Evolutionary conservation across 1,140 invertebrate genomes (phyloP), one percentile per base, ranked within the genome.

Genomic region (Philaenus spumarius): DNA sequence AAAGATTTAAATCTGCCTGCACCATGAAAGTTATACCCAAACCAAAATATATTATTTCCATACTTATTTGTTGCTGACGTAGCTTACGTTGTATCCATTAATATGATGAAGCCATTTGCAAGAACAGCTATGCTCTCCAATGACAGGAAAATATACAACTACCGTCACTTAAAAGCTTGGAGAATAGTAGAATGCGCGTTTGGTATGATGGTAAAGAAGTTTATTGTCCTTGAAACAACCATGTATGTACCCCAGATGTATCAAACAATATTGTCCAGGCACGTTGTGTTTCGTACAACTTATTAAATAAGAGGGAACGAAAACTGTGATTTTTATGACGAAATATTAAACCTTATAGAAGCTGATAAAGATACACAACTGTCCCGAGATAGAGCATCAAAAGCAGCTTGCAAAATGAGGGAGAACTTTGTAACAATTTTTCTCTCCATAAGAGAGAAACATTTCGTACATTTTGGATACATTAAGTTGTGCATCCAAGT

Each of bases 71-170:
- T 51, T 15, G 48, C 48, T 51, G 48, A 51, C 15, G 23, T 35
- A 35, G 48, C 48, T 26, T 81, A 79, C 68, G 66, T 72, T 26
- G 46, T 80, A 37, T 64, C 58, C 61, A 34, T 40, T 55, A 58
- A 74, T 55, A 40, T 78, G 19, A n/a, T n/a, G n/a, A n/a, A n/a
- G n/a, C n/a, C n/a, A n/a, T n/a, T n/a, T n/a, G n/a, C n/a, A n/a
- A n/a, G 72, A 78, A 69, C 75, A 76, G 55, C 76, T 75, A 20
- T 79, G 70, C 64, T 56, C 69, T 48, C 68, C 68, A 47, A 59
- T 67, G 20, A 65, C 68, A 51, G 6, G 30, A 61, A 57, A 73
- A n/a, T 58, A 55, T 40, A 59, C 63, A 47, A 59, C 58, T 58
- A 52, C 70, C 69, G 60, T 66, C 47, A 61, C 71, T 46, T 76